Conservation (phyloP, 2,888 invertebrate genomes). For the Cylloceria caligata region DNA sequence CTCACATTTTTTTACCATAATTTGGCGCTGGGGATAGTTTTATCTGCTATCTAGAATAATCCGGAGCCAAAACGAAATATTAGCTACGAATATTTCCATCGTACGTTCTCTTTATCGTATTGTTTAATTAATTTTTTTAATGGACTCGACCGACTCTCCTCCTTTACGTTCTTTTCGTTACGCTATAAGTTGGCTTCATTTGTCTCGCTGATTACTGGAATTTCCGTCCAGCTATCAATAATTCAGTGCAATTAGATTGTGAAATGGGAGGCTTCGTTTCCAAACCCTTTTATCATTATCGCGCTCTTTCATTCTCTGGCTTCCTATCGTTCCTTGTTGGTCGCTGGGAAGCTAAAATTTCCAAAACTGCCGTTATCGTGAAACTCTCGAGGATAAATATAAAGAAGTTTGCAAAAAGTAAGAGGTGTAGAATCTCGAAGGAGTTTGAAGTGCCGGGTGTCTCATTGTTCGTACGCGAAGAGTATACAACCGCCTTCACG, state of each 20-base stretch:
- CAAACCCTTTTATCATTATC: not conserved
- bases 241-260: slow-evolving; percentile 20
- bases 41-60: not conserved
- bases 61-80: not conserved
- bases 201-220: slow-evolving; percentile 4
- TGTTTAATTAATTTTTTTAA: slow-evolving; percentile 7
- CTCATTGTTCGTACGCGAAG: slow-evolving; percentile 51
- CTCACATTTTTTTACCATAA: not conserved
- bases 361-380: slow-evolving; percentile 47
- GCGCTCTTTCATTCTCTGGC: not conserved
- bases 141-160: slow-evolving; percentile 9
- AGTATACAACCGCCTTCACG: slow-evolving; percentile 34
- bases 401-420: slow-evolving; percentile 27
- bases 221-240: not conserved
- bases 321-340: not conserved
- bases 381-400: slow-evolving; percentile 50
- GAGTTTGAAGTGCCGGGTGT: slow-evolving; percentile 46
- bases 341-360: not conserved
- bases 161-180: no score
- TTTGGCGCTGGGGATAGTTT: not conserved
- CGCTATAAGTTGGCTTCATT: not conserved
- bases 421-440: slow-evolving; percentile 36
- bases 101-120: not conserved
- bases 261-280: no score
- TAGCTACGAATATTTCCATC: not conserved